These are phyloP conservation scores for Alentia gelatinosa DNA, from an alignment of 2,888 invertebrate species.

Conservation along the genomic window DNA sequence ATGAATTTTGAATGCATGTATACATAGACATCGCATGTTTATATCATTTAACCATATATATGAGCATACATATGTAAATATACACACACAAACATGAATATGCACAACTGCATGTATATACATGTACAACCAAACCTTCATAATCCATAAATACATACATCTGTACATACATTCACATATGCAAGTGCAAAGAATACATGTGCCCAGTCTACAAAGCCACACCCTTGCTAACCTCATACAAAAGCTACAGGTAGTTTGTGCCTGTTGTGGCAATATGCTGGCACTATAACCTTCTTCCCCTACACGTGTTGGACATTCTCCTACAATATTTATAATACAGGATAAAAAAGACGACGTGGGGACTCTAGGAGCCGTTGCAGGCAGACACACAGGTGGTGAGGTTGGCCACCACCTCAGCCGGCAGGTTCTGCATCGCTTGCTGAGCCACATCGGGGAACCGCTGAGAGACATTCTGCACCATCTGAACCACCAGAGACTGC, in stretches of 20 bases:
- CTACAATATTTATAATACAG: too few species aligned
- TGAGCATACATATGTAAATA: background rate
- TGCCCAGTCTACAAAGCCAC: too few species aligned
- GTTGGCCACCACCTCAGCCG: slow-evolving; percentile 32
- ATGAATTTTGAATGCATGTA: too few species aligned
- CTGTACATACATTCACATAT: background rate
- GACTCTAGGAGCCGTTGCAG: slow-evolving; percentile 22
- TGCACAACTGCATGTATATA: background rate
- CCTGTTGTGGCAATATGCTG: too few species aligned
- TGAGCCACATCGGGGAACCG: background rate
- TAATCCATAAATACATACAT: background rate
- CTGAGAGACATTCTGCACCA: slow-evolving; percentile 28
- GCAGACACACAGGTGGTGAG: background rate
- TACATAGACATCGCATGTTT: too few species aligned
- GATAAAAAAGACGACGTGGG: too few species aligned
- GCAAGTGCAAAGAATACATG: too few species aligned
- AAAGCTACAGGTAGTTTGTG: background rate
- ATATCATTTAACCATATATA: too few species aligned
- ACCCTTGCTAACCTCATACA: background rate
- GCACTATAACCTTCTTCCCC: too few species aligned
- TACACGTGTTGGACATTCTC: too few species aligned
- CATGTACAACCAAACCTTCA: too few species aligned
- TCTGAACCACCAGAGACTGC: slow-evolving; percentile 3
- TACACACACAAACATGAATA: background rate
- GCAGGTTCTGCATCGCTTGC: background rate